A percentile compares a stretch with the other conserved stretches of the same genome.
These are phyloP conservation scores for Samia ricini DNA, from an alignment of 1,140 invertebrate genomes.

Conservation along the genomic window DNA sequence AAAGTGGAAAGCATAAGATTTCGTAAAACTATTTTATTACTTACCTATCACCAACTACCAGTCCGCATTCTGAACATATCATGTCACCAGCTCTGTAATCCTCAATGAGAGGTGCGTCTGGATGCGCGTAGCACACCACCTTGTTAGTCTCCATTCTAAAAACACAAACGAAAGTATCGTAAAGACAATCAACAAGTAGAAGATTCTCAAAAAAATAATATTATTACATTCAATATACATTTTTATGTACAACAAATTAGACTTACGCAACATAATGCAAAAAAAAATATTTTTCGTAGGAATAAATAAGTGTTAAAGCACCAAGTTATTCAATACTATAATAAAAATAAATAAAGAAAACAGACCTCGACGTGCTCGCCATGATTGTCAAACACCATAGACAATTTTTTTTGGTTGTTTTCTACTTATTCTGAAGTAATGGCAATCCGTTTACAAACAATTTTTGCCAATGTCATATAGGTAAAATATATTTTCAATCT, in stretches of 20 bases:
- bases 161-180: constrained; percentile 63
- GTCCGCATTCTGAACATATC: constrained; percentile 99
- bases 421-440: no score
- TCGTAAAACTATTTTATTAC: constrained; percentile 31
- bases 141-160: constrained; percentile 84
- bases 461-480: no score
- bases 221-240: neutral
- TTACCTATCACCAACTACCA: constrained; percentile 98
- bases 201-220: constrained; percentile 10
- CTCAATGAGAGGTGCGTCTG: constrained; percentile 96
- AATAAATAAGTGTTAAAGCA: neutral
- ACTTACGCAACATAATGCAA: neutral
- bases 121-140: constrained; percentile 95
- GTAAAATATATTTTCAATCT: no score
- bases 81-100: constrained; percentile 99
- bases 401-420: no score
- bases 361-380: constrained; percentile 78
- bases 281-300: neutral
- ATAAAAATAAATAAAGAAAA: constrained; percentile 66
- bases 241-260: neutral
- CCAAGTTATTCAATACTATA: constrained; percentile 31
- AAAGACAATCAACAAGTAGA: constrained; percentile 40
- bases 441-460: no score
- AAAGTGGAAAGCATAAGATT: constrained; percentile 27
- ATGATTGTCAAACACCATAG: constrained; percentile 65